Evolutionary conservation across 2,888 invertebrate species (phyloP), one percentile per base, ranked within the genome.

Genomic region (Listrodromus nycthemerus): DNA sequence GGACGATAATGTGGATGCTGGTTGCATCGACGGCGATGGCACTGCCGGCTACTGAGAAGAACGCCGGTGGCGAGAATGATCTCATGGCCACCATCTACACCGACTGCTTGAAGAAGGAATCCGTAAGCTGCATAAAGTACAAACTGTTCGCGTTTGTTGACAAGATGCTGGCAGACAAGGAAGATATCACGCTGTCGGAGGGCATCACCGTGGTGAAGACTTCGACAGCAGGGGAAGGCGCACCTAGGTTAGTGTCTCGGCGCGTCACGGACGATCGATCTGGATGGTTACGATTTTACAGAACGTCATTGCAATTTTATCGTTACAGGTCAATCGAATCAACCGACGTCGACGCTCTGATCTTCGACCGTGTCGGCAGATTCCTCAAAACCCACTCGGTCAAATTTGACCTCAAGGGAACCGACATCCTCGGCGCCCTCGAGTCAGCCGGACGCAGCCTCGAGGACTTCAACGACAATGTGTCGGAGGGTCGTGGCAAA

Each of bases 81-180:
- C 95, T 97, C 83, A 96, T 97, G 94, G 96, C 96, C 90, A 94
- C 96, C 90, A 96, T 96, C 92, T 96, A 96, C 93, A 95, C 95
- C 89, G 97, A 97, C 90, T 97, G 97, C 92, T 94, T 97, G 86
- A 95, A 96, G 90, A 97, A 97, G 93, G 97, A 97, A 91, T 97
- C 97, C 37, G 96, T 97, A 88, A 96, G 96, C 93, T 97, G 97
- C 93, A 95, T 97, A 90, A 97, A 97, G 93, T 97, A 97, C 95
- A 97, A 97, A 93, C 95, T 97, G 91, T 97, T 97, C 94, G 96
- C 97, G 27, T 97, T 96, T 94, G 97, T 97, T 88, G 97, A 97
- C 94, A 97, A 97, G 94, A 96, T 97, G 95, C 94, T 97, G 82
- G 96, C 96, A 69, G 96, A 96, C 88, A 97, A 97, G 93, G 97